Evolutionary conservation across 2,888 invertebrate genomes (phyloP).

Genomic region (Cataglyphis altisquamis): DNA sequence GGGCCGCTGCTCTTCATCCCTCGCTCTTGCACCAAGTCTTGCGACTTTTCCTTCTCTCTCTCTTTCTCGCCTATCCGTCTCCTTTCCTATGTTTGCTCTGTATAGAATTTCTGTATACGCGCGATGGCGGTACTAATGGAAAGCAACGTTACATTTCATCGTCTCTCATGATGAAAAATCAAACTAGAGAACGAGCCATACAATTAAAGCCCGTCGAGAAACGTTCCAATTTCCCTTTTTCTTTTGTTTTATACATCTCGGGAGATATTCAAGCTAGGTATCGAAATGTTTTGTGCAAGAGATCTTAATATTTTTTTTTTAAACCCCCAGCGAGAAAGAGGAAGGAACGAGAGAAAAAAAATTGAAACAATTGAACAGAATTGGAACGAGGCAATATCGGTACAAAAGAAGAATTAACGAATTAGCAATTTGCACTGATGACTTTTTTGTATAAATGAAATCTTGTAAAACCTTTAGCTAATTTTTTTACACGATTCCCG

Average conservation of each 20-base stretch:
- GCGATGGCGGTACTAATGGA: conserved; percentile 26
- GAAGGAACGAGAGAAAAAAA: not conserved
- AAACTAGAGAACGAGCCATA: conserved; percentile 3
- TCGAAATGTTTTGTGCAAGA: conserved; percentile 30
- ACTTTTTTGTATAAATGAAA: not conserved
- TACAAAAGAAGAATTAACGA: not conserved
- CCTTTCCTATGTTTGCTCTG: conserved; percentile 9
- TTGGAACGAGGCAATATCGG: not conserved
- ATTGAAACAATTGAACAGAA: not conserved
- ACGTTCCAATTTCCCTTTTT: not conserved
- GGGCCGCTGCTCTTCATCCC: conserved; percentile 32
- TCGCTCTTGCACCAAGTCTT: not conserved
- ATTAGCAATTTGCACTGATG: conserved; percentile 16
- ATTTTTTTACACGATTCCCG: not conserved
- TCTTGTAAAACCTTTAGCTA: conserved; percentile 6
- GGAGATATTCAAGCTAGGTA: not conserved
- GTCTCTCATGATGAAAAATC: not conserved
- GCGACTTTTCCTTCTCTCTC: not conserved
- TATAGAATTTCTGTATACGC: conserved; percentile 35
- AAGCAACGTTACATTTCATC: conserved; percentile 11
- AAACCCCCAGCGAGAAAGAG: not conserved
- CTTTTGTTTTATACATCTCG: not conserved
- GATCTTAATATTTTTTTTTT: not conserved
- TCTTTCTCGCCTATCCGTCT: not conserved
- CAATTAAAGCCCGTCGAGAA: conserved; percentile 24